phyloP scores from a whole-genome alignment of 2,797 vertebrate species.

The Bovichtus variegatus region DNA sequence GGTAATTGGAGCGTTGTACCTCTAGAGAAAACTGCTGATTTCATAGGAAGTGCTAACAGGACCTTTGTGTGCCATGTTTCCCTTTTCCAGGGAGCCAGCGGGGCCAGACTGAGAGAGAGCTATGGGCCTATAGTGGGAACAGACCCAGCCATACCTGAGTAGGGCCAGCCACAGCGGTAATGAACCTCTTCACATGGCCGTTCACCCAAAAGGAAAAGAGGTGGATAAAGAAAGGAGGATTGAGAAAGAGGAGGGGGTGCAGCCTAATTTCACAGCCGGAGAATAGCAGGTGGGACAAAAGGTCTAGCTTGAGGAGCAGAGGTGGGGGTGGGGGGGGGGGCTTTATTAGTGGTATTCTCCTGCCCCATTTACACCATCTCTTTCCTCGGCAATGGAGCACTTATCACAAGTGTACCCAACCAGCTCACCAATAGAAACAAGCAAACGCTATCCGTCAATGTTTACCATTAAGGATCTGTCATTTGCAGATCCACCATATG shows the following conservation, averaged over 20 bases:
- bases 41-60: conserved; percentile 99
- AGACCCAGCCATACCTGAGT: conserved; percentile 94
- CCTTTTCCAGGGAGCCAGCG: conserved; percentile 95
- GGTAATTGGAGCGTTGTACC: conserved; percentile 99
- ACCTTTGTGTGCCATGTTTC: conserved; percentile 99
- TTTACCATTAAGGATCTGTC: conserved; percentile 97
- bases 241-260: conserved; percentile 84
- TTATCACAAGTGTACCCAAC: conserved; percentile 99
- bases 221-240: conserved; percentile 85
- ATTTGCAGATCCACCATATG: conserved; percentile 93
- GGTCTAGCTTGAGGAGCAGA: conserved; percentile 96
- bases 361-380: conserved; percentile 94
- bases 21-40: conserved; percentile 99
- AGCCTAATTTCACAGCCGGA: conserved; percentile 98
- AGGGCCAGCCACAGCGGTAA: conserved; percentile 93
- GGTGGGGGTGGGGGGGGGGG: conserved; percentile 59
- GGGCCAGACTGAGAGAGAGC: conserved; percentile 76
- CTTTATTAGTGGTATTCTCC: conserved; percentile 99
- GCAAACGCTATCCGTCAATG: conserved; percentile 94
- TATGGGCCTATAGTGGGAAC: conserved; percentile 96
- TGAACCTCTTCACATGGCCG: conserved; percentile 99
- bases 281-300: conserved; percentile 98
- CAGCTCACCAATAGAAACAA: conserved; percentile 99
- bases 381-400: conserved; percentile 96
- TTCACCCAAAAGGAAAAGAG: conserved; percentile 91